Percentiles rank a stretch among this genome's conserved stretches.
Evolutionary conservation across 1,140 invertebrate species (phyloP).

Genomic region (Anthonomus grandis): DNA sequence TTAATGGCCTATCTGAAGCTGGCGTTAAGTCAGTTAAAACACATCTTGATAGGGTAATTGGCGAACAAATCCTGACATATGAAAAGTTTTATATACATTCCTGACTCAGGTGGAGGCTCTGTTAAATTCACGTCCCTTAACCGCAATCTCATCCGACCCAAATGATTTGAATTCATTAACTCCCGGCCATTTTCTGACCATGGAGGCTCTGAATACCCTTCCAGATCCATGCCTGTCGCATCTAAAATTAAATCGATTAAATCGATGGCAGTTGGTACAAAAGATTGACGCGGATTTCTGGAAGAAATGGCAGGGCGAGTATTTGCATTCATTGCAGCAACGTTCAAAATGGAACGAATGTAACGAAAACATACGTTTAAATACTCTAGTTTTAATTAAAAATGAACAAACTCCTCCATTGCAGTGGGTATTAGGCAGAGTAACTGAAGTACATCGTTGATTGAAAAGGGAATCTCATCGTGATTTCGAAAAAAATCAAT

Average conservation of each 20-base stretch:
- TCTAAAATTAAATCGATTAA: too few relatives aligned
- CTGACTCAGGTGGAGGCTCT: too few relatives aligned
- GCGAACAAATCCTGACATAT: constrained; percentile 10
- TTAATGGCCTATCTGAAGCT: constrained; percentile 19
- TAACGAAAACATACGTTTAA: too few relatives aligned
- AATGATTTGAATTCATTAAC: too few relatives aligned
- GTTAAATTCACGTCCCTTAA: too few relatives aligned
- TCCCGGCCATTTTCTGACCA: too few relatives aligned
- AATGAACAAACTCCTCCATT: not conserved
- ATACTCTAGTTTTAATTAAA: not conserved
- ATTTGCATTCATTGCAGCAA: not conserved
- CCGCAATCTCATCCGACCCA: too few relatives aligned
- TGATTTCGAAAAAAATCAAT: too few relatives aligned
- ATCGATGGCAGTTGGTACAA: not conserved
- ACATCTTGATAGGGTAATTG: constrained; percentile 13
- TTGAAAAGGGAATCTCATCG: too few relatives aligned
- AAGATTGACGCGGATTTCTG: too few relatives aligned
- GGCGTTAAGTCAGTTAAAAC: constrained; percentile 20
- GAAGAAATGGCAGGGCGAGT: not conserved
- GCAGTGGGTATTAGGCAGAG: not conserved
- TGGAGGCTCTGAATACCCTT: constrained; percentile 7
- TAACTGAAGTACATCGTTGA: too few relatives aligned
- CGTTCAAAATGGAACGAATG: not conserved
- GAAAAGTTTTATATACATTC: constrained; percentile 12
- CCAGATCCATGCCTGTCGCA: not conserved